Evolutionary conservation across 2,888 invertebrate species (phyloP).

Genomic region (Criorhina ranunculi): DNA sequence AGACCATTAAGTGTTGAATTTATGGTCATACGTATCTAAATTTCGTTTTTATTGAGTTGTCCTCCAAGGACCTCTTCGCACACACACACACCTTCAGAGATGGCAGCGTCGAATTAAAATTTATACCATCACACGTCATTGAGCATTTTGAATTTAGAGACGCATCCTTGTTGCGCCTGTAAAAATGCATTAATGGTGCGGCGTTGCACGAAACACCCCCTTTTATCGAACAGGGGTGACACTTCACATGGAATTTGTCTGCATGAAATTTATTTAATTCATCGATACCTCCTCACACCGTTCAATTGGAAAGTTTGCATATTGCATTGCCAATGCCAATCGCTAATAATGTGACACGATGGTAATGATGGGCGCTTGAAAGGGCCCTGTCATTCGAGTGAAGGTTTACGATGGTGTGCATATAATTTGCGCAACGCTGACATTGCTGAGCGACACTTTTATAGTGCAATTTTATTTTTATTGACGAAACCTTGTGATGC

Average conservation of each 20-base stretch:
- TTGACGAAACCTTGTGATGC: slow-evolving; percentile 69
- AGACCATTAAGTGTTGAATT: slow-evolving; percentile 84
- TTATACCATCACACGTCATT: slow-evolving; percentile 74
- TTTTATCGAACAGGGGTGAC: slow-evolving; percentile 36
- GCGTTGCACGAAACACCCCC: slow-evolving; percentile 20
- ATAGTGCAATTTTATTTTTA: slow-evolving; percentile 75
- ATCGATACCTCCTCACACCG: slow-evolving; percentile 39
- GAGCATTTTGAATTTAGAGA: slow-evolving; percentile 69
- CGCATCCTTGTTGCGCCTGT: slow-evolving; percentile 32
- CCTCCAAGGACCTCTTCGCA: slow-evolving; percentile 34
- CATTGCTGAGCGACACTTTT: slow-evolving; percentile 61
- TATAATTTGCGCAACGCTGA: slow-evolving; percentile 64
- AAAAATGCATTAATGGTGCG: slow-evolving; percentile 36
- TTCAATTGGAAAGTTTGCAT: slow-evolving; percentile 69
- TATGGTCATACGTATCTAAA: slow-evolving; percentile 80
- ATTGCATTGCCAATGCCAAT: slow-evolving; percentile 50
- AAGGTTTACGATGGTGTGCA: slow-evolving; percentile 74
- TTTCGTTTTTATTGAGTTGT: slow-evolving; percentile 79
- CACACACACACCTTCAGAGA: slow-evolving; percentile 5
- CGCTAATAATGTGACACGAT: slow-evolving; percentile 71
- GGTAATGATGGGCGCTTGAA: slow-evolving; percentile 68
- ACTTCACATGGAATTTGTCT: slow-evolving; percentile 7
- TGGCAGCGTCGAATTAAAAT: slow-evolving; percentile 61
- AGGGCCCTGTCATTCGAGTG: slow-evolving; percentile 46
- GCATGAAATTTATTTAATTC: slow-evolving; percentile 25